Evolutionary conservation across 2,888 invertebrate species (phyloP).

Genomic region (Beris morrisii): DNA sequence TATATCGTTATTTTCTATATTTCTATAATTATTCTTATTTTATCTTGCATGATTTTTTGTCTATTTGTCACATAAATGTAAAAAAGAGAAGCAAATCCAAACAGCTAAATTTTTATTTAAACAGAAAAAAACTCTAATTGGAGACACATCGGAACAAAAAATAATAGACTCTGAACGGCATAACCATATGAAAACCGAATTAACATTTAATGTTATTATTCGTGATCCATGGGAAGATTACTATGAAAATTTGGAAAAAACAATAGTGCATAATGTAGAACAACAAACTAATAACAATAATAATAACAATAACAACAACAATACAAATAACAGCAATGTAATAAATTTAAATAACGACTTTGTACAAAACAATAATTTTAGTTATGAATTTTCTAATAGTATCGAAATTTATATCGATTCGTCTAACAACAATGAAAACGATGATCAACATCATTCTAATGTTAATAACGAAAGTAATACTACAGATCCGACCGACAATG

Average conservation of each 20-base stretch:
- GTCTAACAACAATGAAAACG: constrained; percentile 1
- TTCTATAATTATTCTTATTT: too few species aligned
- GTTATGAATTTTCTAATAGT: constrained; percentile 7
- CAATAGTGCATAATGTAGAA: constrained; percentile 1
- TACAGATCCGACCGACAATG: not conserved
- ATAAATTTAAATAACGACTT: constrained; percentile 4
- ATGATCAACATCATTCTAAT: constrained; percentile 6
- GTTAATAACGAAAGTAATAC: not conserved
- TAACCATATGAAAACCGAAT: constrained; percentile 16
- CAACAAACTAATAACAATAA: constrained; percentile 10
- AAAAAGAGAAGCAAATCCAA: not conserved
- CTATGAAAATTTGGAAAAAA: constrained; percentile 59
- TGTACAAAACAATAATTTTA: constrained; percentile 13
- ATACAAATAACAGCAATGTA: constrained; percentile 21
- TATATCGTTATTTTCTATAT: too few species aligned
- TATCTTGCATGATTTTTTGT: too few species aligned
- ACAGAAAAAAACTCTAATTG: constrained; percentile 20
- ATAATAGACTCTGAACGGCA: too few species aligned
- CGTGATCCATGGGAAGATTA: constrained; percentile 78
- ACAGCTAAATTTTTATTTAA: constrained; percentile 24
- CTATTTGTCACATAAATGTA: too few species aligned
- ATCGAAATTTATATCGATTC: too few species aligned
- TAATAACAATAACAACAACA: constrained; percentile 13
- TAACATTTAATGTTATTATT: constrained; percentile 41
- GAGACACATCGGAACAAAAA: not conserved